Evolutionary conservation across 2,797 vertebrate species (phyloP), one percentile per base, ranked within the genome.

Genomic region (Sebastes elongatus): DNA sequence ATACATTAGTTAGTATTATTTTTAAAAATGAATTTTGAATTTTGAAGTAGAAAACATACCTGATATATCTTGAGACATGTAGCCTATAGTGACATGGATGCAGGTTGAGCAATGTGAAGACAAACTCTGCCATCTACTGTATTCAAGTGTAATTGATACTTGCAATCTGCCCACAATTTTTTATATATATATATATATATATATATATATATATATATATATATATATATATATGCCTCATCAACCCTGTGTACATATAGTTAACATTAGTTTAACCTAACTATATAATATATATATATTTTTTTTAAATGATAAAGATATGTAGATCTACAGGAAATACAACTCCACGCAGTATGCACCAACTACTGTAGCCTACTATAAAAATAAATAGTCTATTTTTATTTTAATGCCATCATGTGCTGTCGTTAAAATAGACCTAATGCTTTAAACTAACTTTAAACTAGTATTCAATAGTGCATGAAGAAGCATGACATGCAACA

Each of bases 121-220:
- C 55, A 81, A 84, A 90, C 71, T 73, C 86, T 79, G 89, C 90
- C 91, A 86, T 30, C 92, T 92, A 46, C 61, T 27, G 90, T 28
- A 57, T 49, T 30, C 13, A 65, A 22, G 57, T 76, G 63, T 32
- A 74, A 83, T 4, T 70, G 20, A 63, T 20, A 5, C 13, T 10
- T 23, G 13, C 7, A 0, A 49, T 49, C 46, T 49, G 46, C 16
- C 46, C 16, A 49, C 46, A 49, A 18, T 16, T 38, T 38, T 25
- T 25, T 25, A 23, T 23, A 23, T 23, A 23, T 23, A 23, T 23
- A 25, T 27, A 4, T 25, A 38, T 11, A 38, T 33, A 38, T 11
- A 38, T 38, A 38, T 38, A 38, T 14, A 11, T 38, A 14, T 38
- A 38, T 10, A 38, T 33, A 38, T 14, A 38, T 38, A 6, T 35